These are phyloP conservation scores for Oophaga pumilio DNA, from an alignment of 2,113 vertebrate genomes.

Conservation along the genomic window DNA sequence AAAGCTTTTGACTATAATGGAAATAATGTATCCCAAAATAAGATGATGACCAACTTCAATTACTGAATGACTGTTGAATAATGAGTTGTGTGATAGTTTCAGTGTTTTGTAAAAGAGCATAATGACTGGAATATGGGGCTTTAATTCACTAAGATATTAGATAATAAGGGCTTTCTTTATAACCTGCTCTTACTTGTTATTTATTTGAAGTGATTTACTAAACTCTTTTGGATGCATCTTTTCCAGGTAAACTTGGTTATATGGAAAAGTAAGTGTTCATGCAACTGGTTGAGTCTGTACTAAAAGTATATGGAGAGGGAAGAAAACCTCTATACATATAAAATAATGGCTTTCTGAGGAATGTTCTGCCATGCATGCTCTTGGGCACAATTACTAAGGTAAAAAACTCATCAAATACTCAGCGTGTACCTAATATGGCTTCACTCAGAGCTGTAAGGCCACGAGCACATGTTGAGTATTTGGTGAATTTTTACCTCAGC, in stretches of 20 bases:
- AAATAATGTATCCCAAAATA: constrained; percentile 5
- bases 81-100: constrained; percentile 23
- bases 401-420: too few relatives aligned
- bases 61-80: constrained; percentile 26
- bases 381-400: too few relatives aligned
- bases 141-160: neutral
- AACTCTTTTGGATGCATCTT: neutral
- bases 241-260: neutral
- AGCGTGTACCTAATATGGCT: too few relatives aligned
- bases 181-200: neutral
- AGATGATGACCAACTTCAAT: constrained; percentile 14
- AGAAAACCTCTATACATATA: too few relatives aligned
- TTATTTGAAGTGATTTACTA: neutral
- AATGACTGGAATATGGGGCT: neutral
- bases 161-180: neutral
- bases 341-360: too few relatives aligned
- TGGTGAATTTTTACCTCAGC: too few relatives aligned
- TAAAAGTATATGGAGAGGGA: neutral
- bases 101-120: neutral
- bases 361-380: too few relatives aligned
- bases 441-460: too few relatives aligned
- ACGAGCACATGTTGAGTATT: too few relatives aligned
- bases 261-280: neutral
- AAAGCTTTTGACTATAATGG: constrained; percentile 21
- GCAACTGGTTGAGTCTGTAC: neutral